Percentiles rank a stretch among this genome's conserved stretches.
phyloP scores from a whole-genome alignment of 2,797 vertebrate species.

The Betta splendens region DNA sequence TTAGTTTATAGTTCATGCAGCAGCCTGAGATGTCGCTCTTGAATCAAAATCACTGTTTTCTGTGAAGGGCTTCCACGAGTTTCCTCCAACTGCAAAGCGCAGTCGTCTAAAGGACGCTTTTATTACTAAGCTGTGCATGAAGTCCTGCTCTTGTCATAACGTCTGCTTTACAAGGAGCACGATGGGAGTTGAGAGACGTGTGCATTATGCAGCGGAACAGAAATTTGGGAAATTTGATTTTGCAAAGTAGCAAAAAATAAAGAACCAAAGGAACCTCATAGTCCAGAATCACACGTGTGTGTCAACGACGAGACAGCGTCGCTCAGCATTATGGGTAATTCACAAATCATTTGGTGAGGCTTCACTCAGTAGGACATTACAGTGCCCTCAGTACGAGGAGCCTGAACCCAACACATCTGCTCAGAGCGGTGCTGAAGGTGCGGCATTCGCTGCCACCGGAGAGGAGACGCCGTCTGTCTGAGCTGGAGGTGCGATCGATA shows the following conservation, averaged over 20 bases:
- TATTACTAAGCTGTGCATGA: constrained; percentile 38
- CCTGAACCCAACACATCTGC: neutral
- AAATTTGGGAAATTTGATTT: constrained; percentile 23
- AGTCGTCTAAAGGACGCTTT: constrained; percentile 8
- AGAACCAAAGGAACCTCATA: constrained; percentile 3
- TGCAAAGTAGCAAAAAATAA: constrained; percentile 20
- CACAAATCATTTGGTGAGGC: too few species aligned
- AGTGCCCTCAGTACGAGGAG: constrained; percentile 6
- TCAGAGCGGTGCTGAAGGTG: constrained; percentile 9
- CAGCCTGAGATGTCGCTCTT: too few species aligned
- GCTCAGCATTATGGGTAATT: too few species aligned
- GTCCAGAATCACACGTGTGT: neutral
- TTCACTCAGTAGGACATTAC: too few species aligned
- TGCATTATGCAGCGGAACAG: constrained; percentile 15
- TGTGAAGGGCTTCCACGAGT: constrained; percentile 16
- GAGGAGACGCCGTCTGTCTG: constrained; percentile 41
- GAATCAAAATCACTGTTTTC: too few species aligned
- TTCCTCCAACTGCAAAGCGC: constrained; percentile 14
- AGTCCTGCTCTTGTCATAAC: constrained; percentile 35
- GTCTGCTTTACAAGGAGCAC: constrained; percentile 22
- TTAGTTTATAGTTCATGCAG: too few species aligned
- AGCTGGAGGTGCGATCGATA: constrained; percentile 63
- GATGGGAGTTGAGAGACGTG: constrained; percentile 15
- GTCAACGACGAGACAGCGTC: neutral
- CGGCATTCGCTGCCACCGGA: constrained; percentile 25